phyloP scores from a whole-genome alignment of 2,888 invertebrate species.

The Xestoiulus laeticollis region DNA sequence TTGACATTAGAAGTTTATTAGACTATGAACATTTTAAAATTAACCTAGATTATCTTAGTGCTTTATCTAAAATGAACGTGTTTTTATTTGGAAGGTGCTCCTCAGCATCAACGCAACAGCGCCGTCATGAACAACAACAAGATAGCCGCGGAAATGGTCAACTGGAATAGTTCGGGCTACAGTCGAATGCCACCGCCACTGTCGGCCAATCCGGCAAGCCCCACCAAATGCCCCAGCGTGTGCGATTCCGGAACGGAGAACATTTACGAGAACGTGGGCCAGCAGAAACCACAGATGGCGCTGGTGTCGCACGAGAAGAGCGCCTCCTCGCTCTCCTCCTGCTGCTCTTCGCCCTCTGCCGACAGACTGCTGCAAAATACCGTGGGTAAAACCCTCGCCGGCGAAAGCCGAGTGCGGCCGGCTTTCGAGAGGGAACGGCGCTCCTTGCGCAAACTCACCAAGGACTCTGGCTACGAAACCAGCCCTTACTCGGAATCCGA shows the following conservation, averaged over 20 bases:
- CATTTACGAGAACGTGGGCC: constrained; percentile 50
- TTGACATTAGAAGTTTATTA: no score
- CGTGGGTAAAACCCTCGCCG: constrained; percentile 39
- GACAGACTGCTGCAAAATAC: constrained; percentile 20
- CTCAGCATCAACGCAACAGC: constrained; percentile 7
- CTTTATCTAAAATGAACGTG: background rate
- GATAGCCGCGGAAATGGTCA: background rate
- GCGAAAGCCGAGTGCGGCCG: constrained; percentile 32
- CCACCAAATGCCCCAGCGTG: constrained; percentile 21
- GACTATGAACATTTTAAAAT: no score
- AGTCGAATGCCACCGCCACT: constrained; percentile 1
- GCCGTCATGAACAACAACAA: background rate
- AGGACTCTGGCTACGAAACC: constrained; percentile 62
- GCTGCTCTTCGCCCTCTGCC: background rate
- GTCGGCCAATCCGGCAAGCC: background rate
- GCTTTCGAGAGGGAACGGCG: constrained; percentile 57
- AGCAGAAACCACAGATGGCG: constrained; percentile 24
- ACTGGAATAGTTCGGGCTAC: constrained; percentile 5
- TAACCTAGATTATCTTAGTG: no score
- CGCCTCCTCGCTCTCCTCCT: background rate
- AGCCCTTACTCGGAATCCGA: constrained; percentile 57
- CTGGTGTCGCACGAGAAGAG: constrained; percentile 37
- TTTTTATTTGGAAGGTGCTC: background rate
- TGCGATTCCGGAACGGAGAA: constrained; percentile 21
- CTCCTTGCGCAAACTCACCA: constrained; percentile 60